These are phyloP conservation scores for Siderastrea radians DNA, from an alignment of 92 coral and sea anemone species.

Conservation along the genomic window DNA sequence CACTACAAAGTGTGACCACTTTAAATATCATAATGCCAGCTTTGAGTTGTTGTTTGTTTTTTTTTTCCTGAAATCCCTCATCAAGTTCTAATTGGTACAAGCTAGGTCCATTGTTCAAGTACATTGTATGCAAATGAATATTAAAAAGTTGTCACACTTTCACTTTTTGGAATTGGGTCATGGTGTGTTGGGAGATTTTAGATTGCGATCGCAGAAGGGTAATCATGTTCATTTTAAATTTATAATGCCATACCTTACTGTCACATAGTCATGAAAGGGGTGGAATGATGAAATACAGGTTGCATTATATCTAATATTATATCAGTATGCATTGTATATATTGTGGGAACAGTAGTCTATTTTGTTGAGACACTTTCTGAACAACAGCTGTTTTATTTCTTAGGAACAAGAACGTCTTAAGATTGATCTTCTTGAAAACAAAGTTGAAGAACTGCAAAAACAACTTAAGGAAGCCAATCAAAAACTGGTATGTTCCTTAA, in stretches of 20 bases:
- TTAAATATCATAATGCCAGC: not conserved
- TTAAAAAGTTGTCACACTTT: slow-evolving; percentile 6
- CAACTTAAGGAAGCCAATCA: slow-evolving; percentile 94
- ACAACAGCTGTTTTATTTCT: slow-evolving; percentile 16
- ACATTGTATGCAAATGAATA: not conserved
- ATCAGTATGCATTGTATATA: too few species aligned
- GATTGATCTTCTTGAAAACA: slow-evolving; percentile 83
- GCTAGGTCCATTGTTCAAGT: too few species aligned
- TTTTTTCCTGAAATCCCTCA: not conserved
- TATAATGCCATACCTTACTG: too few species aligned
- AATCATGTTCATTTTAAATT: too few species aligned
- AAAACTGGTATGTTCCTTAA: slow-evolving; percentile 84
- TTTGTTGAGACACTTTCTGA: not conserved
- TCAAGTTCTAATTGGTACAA: too few species aligned
- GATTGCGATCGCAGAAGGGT: too few species aligned
- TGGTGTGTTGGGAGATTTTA: too few species aligned
- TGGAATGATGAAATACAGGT: too few species aligned
- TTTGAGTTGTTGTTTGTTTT: not conserved
- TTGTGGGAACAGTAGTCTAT: not conserved
- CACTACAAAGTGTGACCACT: not conserved
- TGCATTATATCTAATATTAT: too few species aligned
- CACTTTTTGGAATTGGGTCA: not conserved
- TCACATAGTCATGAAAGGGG: too few species aligned
- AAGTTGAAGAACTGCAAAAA: slow-evolving; percentile 85
- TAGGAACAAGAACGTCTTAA: slow-evolving; percentile 95